These are phyloP conservation scores for Acropternis orthonyx DNA, from an alignment of 2,797 vertebrate species.

Conservation along the genomic window DNA sequence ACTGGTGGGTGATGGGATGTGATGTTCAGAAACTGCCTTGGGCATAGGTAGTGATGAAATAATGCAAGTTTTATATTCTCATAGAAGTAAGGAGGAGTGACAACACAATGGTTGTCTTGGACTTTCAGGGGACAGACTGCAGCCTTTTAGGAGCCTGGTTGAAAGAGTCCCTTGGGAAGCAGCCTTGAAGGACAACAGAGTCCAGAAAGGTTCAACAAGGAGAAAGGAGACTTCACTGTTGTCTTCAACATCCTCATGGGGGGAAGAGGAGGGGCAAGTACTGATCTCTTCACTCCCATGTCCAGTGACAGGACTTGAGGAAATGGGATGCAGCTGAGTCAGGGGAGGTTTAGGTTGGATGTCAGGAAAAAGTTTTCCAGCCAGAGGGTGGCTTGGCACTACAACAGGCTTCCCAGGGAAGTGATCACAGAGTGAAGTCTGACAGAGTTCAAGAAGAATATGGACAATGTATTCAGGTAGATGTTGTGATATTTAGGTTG, in stretches of 20 bases:
- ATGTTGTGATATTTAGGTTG: not conserved
- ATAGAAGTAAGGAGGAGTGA: not conserved
- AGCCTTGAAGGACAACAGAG: not conserved
- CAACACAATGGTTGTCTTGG: not conserved
- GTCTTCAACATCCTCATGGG: not conserved
- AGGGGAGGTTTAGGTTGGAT: not conserved
- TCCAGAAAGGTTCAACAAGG: rapidly evolving
- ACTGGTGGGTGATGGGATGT: not conserved
- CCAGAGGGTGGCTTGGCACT: not conserved
- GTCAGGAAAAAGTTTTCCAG: not conserved
- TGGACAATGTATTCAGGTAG: not conserved
- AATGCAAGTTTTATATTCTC: not conserved
- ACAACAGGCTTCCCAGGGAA: not conserved
- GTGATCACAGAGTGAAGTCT: not conserved
- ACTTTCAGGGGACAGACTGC: not conserved
- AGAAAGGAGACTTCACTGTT: not conserved
- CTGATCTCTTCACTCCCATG: not conserved
- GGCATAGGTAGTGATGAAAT: not conserved
- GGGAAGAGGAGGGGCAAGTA: not conserved
- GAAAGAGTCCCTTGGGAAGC: not conserved
- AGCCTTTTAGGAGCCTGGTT: not conserved
- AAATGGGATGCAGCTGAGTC: not conserved
- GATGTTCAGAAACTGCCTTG: not conserved
- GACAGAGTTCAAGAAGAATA: not conserved
- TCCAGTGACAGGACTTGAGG: not conserved